Evolutionary conservation across 2,113 vertebrate genomes (phyloP), one percentile per base, ranked within the genome.

Genomic region (Laticauda colubrina): DNA sequence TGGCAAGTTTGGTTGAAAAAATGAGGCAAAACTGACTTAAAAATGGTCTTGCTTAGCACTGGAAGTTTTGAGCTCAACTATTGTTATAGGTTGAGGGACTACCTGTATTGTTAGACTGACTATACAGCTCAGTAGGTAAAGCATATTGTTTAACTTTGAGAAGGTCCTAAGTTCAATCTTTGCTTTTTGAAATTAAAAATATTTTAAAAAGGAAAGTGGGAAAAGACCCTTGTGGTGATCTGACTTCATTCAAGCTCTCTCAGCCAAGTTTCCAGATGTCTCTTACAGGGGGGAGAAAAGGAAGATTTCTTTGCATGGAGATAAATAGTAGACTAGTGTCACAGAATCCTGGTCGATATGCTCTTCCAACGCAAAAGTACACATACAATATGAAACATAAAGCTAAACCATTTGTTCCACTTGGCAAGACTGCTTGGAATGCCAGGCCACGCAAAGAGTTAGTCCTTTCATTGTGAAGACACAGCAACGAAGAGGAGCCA

Each of bases 341-440:
- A 94, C 4, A 48, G 91, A 94, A 95, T n/a, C 34, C 45, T 89
- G 61, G 24, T n/a, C 89, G 85, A 94, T n/a, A 85, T 1, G 10
- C 88, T 85, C 93, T 92, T 93, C 81, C 85, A 94, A 81, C 24
- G 81, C 29, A 43, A 0, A 75, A 24, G 53, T 5, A 2, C 90
- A 94, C 92, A 12, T 92, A 15, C 85, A 0, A 57, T n/a, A 92
- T 51, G 21, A 90, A 94, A 94, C 91, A 90, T 21, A 0, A 64
- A 94, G 53, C 92, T 89, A 88, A 89, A 95, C 34, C 10, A 9
- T 92, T 94, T 14, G 87, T 29, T 94, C 26, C 51, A 0, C 2
- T 85, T 87, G 39, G 23, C 57, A 48, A 45, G 34, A 15, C 7
- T 34, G 34, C 34, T 85, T 91, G 34, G 53, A 14, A 43, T 45